phyloP scores from a whole-genome alignment of 2,797 vertebrate species.

The Enteromius paludinosus region DNA sequence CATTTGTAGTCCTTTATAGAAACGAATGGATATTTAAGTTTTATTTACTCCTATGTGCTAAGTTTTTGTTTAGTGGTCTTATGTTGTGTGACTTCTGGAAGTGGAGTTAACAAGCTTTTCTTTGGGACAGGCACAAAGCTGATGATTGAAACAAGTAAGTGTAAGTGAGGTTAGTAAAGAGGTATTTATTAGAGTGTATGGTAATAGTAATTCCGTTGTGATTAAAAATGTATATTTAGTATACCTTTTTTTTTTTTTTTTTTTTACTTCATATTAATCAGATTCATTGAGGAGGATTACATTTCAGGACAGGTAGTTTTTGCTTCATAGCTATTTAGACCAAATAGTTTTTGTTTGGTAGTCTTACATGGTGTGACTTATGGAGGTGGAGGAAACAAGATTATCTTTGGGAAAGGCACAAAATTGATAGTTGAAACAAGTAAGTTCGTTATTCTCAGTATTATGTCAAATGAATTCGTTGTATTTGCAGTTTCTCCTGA shows the following conservation, averaged over 20 bases:
- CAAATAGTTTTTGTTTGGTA: constrained; percentile 1
- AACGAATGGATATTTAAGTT: background rate
- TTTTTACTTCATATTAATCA: background rate
- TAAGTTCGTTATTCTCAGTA: constrained; percentile 16
- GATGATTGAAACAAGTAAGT: constrained; percentile 37
- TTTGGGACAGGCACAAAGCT: constrained; percentile 31
- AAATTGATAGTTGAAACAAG: constrained; percentile 29
- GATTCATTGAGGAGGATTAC: background rate
- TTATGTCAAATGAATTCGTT: background rate
- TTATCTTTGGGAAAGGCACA: constrained; percentile 38
- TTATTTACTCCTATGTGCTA: background rate
- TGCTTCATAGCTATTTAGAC: background rate
- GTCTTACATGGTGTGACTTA: constrained; percentile 23
- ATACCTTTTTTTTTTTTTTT: background rate
- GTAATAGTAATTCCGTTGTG: background rate
- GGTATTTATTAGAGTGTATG: background rate
- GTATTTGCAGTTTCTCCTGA: background rate
- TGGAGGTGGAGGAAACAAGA: constrained; percentile 22
- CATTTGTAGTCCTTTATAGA: background rate
- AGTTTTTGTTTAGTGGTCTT: background rate
- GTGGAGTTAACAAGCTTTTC: constrained; percentile 20
- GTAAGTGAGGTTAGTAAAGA: background rate
- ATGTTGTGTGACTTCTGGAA: constrained; percentile 37
- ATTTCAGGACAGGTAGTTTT: background rate
- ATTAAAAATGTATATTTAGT: background rate